Conservation (phyloP, 2,113 vertebrate genomes). For the Nannospalax galili region DNA sequence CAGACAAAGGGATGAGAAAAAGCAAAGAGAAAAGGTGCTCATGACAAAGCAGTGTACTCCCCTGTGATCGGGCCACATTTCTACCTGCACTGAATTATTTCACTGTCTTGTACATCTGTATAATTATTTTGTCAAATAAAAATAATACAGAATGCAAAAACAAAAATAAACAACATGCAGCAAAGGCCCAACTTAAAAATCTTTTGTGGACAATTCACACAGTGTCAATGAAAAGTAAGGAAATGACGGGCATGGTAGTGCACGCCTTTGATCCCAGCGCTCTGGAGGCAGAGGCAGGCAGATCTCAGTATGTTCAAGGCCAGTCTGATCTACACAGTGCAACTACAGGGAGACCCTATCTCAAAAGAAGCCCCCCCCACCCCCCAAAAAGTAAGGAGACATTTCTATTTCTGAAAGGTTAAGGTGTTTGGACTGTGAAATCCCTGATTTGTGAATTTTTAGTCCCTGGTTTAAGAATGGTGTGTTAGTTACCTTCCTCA, state of each 20-base stretch:
- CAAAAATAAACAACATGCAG: background rate
- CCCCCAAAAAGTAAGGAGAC: background rate
- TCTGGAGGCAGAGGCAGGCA: too few relatives aligned
- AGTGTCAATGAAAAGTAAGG: background rate
- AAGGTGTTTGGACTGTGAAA: background rate
- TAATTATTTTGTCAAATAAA: background rate
- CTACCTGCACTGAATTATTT: too few relatives aligned
- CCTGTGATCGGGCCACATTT: rapidly evolving
- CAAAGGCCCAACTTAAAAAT: background rate
- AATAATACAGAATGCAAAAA: background rate
- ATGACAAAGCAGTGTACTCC: too few relatives aligned
- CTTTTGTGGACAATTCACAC: background rate
- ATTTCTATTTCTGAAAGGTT: background rate
- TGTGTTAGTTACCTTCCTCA: background rate
- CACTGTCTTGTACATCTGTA: background rate
- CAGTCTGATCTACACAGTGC: too few relatives aligned
- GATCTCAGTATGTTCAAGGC: too few relatives aligned
- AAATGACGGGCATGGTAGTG: too few relatives aligned
- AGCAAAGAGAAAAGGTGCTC: too few relatives aligned
- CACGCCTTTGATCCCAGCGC: too few relatives aligned
- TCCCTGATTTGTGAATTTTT: background rate
- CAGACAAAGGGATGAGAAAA: too few relatives aligned
- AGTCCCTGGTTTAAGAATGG: background rate
- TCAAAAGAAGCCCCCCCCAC: too few relatives aligned
- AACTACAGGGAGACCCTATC: too few relatives aligned